Evolutionary conservation across 2,888 invertebrate genomes (phyloP), one percentile per base, ranked within the genome.

Genomic region (Eristalis pertinax): DNA sequence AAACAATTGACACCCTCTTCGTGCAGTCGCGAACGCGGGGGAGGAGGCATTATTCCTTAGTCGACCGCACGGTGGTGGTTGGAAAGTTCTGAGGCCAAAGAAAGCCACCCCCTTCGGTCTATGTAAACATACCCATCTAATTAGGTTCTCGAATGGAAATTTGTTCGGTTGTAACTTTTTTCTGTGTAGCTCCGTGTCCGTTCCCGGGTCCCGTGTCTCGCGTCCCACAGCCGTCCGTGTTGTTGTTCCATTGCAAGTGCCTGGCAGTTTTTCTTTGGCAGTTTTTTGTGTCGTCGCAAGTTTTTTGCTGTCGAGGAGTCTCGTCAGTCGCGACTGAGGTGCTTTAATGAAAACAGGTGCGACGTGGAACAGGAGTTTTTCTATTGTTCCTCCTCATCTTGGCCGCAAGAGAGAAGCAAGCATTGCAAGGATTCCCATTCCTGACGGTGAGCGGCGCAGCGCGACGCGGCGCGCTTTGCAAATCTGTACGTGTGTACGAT

Each of bases 281-380:
- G 76, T 84, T 87, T 87, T 87, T 87, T 87, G 84, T 87, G 87
- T 87, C 84, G 84, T 80, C 84, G 87, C 80, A 77, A 70, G 82
- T 86, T 89, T 89, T 89, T 89, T 89, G 89, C 89, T 89, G 89
- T 89, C 90, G 89, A 89, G 88, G 91, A 91, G 91, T 90, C 91
- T 90, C 91, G 91, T 90, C 92, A 92, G 91, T 91, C 92, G 92
- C 92, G 91, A 91, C 92, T 91, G 91, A 91, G 92, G 91, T 91
- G 92, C 92, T 92, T 92, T 90, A 92, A 92, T 91, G 91, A 91
- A 90, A 90, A 90, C 90, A 91, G 90, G 91, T 91, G 92, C 89
- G 89, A 87, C 87, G 87, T 84, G 84, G 69, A 87, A 87, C 84
- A 84, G 87, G 80, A 87, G 76, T 87, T 84, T 87, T 84, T 84